Evolutionary conservation across 2,797 vertebrate species (phyloP), one percentile per base, ranked within the genome.

Genomic region (Enteromius anoplus): DNA sequence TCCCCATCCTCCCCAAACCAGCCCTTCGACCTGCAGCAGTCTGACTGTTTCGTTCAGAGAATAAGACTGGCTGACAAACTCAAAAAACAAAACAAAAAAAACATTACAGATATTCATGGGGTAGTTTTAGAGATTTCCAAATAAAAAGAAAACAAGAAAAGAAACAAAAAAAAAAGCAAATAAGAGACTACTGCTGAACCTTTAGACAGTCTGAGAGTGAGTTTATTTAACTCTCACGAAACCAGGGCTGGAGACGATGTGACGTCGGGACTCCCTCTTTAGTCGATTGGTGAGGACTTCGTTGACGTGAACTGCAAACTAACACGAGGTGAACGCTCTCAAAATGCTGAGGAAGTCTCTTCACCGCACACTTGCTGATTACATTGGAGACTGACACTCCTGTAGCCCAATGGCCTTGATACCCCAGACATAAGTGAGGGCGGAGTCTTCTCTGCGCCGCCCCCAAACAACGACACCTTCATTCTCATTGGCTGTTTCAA

Each of bases 201-300:
- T 92, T 94, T 91, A 94, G 90, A 86, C 11, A 90, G 81, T 92
- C 84, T 92, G 91, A 90, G 92, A 86, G 81, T 47, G 9, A 69
- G 23, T 77, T 75, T 60, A 40, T 58, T 75, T 45, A 47, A 70
- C 64, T 91, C 76, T 79, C 91, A 88, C 91, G 87, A 91, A 83
- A 93, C 82, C 82, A 80, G 60, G 88, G 91, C 82, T 82, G 84
- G 79, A 85, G 82, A 85, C 21, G 32, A 65, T 62, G 60, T 75
- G 47, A 75, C 49, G 23, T 83, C 60, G 11, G 55, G 40, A 81
- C 45, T 68, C 65, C 23, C 65, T 81, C 53, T 69, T 32, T 75
- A 75, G 58, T 60, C 45, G 11, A 34, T 29, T 40, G 68, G 73
- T 58, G 68, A 75, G 51, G 34, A 78, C 78, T 76, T 37, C 1